These are phyloP conservation scores for Hymenochirus boettgeri DNA, from an alignment of 2,113 vertebrate species.

Conservation along the genomic window DNA sequence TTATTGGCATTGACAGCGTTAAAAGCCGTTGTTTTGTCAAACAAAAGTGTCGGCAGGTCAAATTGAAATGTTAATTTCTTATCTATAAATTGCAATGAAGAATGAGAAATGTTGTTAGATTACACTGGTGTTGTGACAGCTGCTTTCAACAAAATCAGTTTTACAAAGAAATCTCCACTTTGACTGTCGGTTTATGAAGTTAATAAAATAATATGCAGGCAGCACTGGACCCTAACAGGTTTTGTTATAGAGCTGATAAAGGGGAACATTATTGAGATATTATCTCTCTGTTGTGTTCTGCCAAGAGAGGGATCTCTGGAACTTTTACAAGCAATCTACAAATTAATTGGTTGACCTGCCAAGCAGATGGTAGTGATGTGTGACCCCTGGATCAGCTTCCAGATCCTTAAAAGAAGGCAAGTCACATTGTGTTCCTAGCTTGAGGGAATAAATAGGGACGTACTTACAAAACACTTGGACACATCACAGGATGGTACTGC, in stretches of 20 bases:
- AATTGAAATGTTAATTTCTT: too few species aligned
- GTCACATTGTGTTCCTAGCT: conserved; percentile 40
- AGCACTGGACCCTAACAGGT: conserved; percentile 14
- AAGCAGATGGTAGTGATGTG: conserved; percentile 19
- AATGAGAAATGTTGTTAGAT: too few species aligned
- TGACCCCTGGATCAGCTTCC: conserved; percentile 33
- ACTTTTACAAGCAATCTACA: conserved; percentile 38
- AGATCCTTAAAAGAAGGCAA: conserved; percentile 40
- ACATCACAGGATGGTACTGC: conserved; percentile 30
- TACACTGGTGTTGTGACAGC: too few species aligned
- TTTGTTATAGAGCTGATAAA: conserved; percentile 33
- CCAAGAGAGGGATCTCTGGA: conserved; percentile 32
- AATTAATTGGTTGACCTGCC: conserved; percentile 42
- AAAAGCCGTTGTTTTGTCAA: too few species aligned
- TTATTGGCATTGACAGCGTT: too few species aligned
- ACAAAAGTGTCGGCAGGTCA: too few species aligned
- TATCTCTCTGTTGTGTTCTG: conserved; percentile 40
- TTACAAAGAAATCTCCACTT: neutral
- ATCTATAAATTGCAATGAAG: neutral
- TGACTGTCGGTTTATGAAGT: conserved; percentile 2
- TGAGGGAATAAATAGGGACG: conserved; percentile 41
- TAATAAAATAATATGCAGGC: conserved; percentile 22
- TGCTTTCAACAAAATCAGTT: neutral
- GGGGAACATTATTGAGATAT: conserved; percentile 41
- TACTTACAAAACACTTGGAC: conserved; percentile 33